Evolutionary conservation across 2,797 vertebrate genomes (phyloP), one percentile per base, ranked within the genome.

Genomic region (Phoebastria nigripes): DNA sequence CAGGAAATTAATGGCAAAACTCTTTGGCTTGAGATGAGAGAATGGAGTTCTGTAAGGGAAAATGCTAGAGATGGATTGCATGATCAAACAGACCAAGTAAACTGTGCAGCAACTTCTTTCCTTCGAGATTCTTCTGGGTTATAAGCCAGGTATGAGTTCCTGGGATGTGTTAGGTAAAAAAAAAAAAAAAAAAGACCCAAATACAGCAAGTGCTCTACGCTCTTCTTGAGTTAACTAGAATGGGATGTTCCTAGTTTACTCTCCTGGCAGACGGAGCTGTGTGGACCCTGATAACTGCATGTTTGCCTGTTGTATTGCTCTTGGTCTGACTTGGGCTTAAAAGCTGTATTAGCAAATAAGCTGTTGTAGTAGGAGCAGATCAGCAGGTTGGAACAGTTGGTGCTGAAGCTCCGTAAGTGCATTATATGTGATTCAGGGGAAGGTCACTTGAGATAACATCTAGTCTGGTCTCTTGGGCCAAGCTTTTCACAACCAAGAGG

Each of bases 1-100:
- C 89, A 47, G 46, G 39, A 66, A 89, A 86, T 67, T 46, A 87
- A 77, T 49, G 70, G 85, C 72, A 81, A 81, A 74, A 70, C 76
- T 78, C 52, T 20, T 46, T 65, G 87, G 88, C 56, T 84, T 66
- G 61, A 72, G 72, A 37, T 78, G 78, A 44, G 52, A 69, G 78
- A 44, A 21, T 9, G 39, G 69, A 72, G 70, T 55, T 74, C 28
- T 33, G 74, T 31, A 25, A 73, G 65, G 63, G 54, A 59, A 26
- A 59, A 52, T 21, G n/a, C 46, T 79, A 0, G 62, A 56, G 62
- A 61, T 62, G 73, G 70, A 26, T 35, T 12, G 39, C 8, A 0
- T 16, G 51, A 42, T 42, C 39, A 26, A 46, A 44, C 41, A 67
- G 58, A 25, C 19, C 6, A 2, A 54, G 33, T 22, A 18, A 65